Percentiles rank a stretch among this genome's conserved stretches.
These are phyloP conservation scores for Phycodurus eques DNA, from an alignment of 2,113 vertebrate genomes.

Conservation along the genomic window DNA sequence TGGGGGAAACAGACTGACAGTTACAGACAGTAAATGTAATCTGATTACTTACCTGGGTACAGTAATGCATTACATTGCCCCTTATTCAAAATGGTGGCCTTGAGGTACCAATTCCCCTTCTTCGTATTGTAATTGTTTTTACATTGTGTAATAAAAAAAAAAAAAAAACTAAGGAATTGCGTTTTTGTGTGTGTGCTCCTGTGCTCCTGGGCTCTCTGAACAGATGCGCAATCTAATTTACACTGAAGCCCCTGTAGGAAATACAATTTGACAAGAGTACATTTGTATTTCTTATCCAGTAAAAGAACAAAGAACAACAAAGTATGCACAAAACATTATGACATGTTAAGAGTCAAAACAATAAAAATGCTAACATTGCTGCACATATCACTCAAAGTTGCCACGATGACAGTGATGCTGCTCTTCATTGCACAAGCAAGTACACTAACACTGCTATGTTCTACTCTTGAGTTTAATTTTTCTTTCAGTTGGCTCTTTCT, in stretches of 20 bases:
- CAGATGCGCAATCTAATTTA: neutral
- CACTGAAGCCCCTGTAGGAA: neutral
- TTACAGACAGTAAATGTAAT: too few species aligned
- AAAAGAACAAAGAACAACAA: neutral
- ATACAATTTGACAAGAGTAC: neutral
- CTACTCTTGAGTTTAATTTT: too few species aligned
- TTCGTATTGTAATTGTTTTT: neutral
- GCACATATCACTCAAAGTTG: too few species aligned
- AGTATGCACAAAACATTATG: neutral
- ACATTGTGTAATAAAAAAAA: too few species aligned
- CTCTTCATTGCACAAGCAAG: too few species aligned
- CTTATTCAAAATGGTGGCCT: too few species aligned
- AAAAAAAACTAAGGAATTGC: neutral
- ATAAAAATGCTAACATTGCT: neutral
- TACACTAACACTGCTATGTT: too few species aligned
- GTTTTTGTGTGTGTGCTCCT: neutral
- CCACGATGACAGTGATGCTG: too few species aligned
- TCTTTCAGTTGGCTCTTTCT: too few species aligned
- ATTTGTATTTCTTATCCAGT: neutral
- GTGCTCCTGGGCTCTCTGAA: neutral
- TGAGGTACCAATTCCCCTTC: neutral
- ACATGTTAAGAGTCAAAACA: neutral
- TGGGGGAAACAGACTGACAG: too few species aligned
- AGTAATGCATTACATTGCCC: too few species aligned
- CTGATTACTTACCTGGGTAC: too few species aligned